A percentile compares a stretch with the other conserved stretches of the same genome.
These are phyloP conservation scores for Bufo gargarizans DNA, from an alignment of 2,113 vertebrate genomes.

Conservation along the genomic window DNA sequence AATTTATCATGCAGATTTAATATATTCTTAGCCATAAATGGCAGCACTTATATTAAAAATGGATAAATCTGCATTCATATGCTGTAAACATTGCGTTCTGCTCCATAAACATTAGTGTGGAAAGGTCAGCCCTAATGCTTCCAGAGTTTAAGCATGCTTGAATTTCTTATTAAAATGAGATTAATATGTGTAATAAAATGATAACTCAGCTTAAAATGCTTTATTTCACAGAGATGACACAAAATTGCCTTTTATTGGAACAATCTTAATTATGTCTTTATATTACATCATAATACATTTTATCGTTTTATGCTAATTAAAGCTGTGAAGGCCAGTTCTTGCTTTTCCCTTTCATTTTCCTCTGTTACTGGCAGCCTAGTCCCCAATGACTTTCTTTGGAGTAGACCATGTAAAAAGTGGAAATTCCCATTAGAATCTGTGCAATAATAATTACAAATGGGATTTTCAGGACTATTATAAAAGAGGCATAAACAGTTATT, in stretches of 20 bases:
- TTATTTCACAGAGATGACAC: constrained; percentile 22
- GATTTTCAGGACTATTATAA: constrained; percentile 22
- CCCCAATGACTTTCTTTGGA: background rate
- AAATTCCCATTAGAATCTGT: constrained; percentile 10
- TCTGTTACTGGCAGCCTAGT: constrained; percentile 3
- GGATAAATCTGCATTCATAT: constrained; percentile 31
- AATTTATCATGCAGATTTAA: constrained; percentile 31
- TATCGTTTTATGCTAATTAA: constrained; percentile 37
- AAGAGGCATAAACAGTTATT: constrained; percentile 6
- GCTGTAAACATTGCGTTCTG: constrained; percentile 27
- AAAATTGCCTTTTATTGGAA: constrained; percentile 21
- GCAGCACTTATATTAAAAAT: constrained; percentile 32
- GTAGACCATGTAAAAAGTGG: constrained; percentile 12
- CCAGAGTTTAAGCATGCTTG: constrained; percentile 29
- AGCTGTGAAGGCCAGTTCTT: constrained; percentile 22
- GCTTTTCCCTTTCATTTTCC: background rate
- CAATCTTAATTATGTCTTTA: constrained; percentile 47
- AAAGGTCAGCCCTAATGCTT: constrained; percentile 51
- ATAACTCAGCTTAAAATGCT: constrained; percentile 24
- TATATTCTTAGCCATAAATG: constrained; percentile 27
- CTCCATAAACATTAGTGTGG: constrained; percentile 41
- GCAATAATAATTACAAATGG: constrained; percentile 32
- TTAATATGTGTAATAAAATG: constrained; percentile 50
- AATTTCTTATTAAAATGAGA: constrained; percentile 45
- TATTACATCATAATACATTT: constrained; percentile 15